Evolutionary conservation across 2,888 invertebrate species (phyloP), one percentile per base, ranked within the genome.

Genomic region (Eilema caniola): DNA sequence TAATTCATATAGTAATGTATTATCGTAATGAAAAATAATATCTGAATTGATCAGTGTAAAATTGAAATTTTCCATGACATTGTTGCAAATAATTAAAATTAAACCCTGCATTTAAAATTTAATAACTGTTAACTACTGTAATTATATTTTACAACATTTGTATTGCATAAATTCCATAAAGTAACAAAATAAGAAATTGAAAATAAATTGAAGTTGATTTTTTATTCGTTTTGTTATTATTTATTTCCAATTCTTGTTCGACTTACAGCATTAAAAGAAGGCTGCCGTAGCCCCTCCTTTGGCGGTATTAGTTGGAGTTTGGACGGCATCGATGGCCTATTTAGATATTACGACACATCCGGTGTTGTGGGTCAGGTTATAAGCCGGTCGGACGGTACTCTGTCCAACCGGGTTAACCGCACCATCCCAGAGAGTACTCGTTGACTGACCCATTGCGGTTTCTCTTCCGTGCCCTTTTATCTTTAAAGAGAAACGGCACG

Each of bases 181-280:
- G 86, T 91, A 92, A 90, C 89, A 89, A 87, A 89, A 88, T 92
- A 92, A 91, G 89, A 92, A 92, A 90, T 90, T 92, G 89, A 91
- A 86, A 94, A 92, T 94, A 93, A 94, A 95, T 91, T 94, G 88
- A 93, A 94, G 94, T 95, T 95, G 95, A 94, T 95, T 95, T 95
- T 93, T 90, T 83, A 83, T 75, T 71, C 66, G 73, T 75, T 78
- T 75, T 86, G 86, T 87, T 78, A 74, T 87, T 86, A 75, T 83
- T 80, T 73, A 16, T 60, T 2, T 1, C 24, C 24, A 23, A 11
- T 14, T 61, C 24, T 24, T 10, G 47, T 20, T 41, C 7, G 47
- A 47, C 47, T 20, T 47, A 47, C 28, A 4, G 5, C 47, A 47
- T 47, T 20, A 47, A 5, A 5, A 37, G 12, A 37, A 37, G 8